These are phyloP conservation scores for Ostrea edulis DNA, from an alignment of 1,140 invertebrate genomes.

Conservation along the genomic window DNA sequence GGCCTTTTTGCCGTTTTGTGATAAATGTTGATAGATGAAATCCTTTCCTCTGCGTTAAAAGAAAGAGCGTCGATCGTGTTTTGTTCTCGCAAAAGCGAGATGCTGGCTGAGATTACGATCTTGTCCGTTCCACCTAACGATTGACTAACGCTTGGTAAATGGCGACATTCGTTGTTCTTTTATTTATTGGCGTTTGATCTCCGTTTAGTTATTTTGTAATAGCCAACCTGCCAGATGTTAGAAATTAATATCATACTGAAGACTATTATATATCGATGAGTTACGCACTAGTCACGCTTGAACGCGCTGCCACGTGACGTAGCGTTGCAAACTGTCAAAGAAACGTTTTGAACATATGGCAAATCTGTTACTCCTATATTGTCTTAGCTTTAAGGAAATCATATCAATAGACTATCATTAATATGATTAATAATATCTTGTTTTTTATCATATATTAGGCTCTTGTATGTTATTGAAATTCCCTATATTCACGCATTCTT, in stretches of 20 bases:
- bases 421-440: neutral
- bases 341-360: conserved; percentile 32
- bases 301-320: conserved; percentile 6
- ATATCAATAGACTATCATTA: neutral
- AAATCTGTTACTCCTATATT: neutral
- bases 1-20: conserved; percentile 5
- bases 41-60: neutral
- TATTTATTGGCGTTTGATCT: conserved; percentile 37
- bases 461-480: neutral
- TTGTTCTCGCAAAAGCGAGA: conserved; percentile 28
- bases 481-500: neutral
- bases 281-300: conserved; percentile 27
- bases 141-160: conserved; percentile 35
- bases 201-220: conserved; percentile 39
- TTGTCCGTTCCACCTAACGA: conserved; percentile 35
- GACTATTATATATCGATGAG: conserved; percentile 27
- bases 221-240: conserved; percentile 32
- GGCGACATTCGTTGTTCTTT: conserved; percentile 27
- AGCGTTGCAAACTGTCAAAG: neutral
- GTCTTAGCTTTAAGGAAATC: neutral
- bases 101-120: conserved; percentile 14
- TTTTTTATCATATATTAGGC: neutral
- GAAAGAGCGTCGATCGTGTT: conserved; percentile 30
- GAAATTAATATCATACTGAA: conserved; percentile 18
- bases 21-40: conserved; percentile 24